A percentile compares a stretch with the other conserved stretches of the same genome.
phyloP scores from a whole-genome alignment of 35 echinoderm and acorn worm genomes.

The Apostichopus californicus region DNA sequence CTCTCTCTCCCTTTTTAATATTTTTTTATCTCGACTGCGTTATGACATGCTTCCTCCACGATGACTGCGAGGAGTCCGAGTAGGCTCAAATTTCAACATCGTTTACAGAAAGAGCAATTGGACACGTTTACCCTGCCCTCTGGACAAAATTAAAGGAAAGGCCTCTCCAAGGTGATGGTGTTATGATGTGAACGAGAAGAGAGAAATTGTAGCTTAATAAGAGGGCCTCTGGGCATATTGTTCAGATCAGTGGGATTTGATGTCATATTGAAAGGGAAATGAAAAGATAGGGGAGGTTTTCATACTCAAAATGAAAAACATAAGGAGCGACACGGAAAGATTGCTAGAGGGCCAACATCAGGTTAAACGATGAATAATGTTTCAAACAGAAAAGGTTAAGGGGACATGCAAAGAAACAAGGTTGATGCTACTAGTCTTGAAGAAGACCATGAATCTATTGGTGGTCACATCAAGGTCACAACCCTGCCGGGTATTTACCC shows the following conservation, averaged over 20 bases:
- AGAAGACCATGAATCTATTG: neutral
- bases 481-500: neutral
- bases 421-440: neutral
- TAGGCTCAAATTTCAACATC: constrained; percentile 38
- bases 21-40: neutral
- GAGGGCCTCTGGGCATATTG: constrained; percentile 25
- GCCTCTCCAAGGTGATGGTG: constrained; percentile 48
- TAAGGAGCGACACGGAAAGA: neutral
- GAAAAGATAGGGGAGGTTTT: constrained; percentile 7
- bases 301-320: constrained; percentile 23
- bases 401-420: constrained; percentile 4
- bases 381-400: neutral
- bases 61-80: neutral
- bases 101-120: constrained; percentile 46
- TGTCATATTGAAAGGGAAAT: constrained; percentile 53
- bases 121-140: constrained; percentile 45
- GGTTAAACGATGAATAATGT: constrained; percentile 45
- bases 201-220: constrained; percentile 52
- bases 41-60: neutral
- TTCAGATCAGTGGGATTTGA: constrained; percentile 38
- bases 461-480: constrained; percentile 8
- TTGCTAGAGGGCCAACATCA: constrained; percentile 30
- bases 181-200: constrained; percentile 40
- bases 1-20: neutral
- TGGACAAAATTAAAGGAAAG: constrained; percentile 51